A percentile compares a stretch with the other conserved stretches of the same genome.
Conservation (phyloP, 2,888 invertebrate species). For the Euclidia mi region DNA sequence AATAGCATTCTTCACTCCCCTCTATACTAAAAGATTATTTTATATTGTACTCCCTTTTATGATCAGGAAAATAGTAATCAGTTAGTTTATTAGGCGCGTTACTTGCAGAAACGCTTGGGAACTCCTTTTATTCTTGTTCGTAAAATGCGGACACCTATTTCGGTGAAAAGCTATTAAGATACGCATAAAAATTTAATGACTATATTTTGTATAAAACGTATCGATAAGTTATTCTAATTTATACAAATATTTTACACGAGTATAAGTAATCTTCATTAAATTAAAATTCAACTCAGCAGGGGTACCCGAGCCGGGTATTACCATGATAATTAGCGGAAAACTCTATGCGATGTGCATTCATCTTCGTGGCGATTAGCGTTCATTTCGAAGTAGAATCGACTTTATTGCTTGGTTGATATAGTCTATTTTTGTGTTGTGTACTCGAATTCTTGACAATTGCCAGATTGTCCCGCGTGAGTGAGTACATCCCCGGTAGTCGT, state of each 20-base stretch:
- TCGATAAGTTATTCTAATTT: constrained; percentile 57
- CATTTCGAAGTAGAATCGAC: constrained; percentile 7
- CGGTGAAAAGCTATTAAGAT: constrained; percentile 53
- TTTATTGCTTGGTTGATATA: constrained; percentile 29
- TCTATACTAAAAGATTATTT: constrained; percentile 83
- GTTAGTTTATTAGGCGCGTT: constrained; percentile 85
- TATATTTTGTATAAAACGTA: constrained; percentile 51
- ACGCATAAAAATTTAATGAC: constrained; percentile 40
- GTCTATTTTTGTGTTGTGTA: constrained; percentile 33
- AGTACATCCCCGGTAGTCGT: constrained; percentile 66
- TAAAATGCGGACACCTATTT: constrained; percentile 58
- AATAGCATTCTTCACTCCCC: constrained; percentile 85
- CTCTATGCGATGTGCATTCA: constrained; percentile 70
- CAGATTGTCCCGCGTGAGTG: constrained; percentile 77
- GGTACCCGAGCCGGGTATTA: constrained; percentile 69
- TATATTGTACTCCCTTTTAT: constrained; percentile 82
- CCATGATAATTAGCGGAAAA: constrained; percentile 83
- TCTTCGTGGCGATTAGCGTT: constrained; percentile 55
- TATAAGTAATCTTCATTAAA: constrained; percentile 64
- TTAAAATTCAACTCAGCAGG: constrained; percentile 71
- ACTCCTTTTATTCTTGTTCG: constrained; percentile 61
- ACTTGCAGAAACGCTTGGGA: constrained; percentile 79
- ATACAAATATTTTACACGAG: constrained; percentile 56
- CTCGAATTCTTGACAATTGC: constrained; percentile 62
- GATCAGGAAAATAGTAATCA: constrained; percentile 84